These are phyloP conservation scores for Drosophila pegasa DNA, from an alignment of 2,888 invertebrate species.

Conservation along the genomic window DNA sequence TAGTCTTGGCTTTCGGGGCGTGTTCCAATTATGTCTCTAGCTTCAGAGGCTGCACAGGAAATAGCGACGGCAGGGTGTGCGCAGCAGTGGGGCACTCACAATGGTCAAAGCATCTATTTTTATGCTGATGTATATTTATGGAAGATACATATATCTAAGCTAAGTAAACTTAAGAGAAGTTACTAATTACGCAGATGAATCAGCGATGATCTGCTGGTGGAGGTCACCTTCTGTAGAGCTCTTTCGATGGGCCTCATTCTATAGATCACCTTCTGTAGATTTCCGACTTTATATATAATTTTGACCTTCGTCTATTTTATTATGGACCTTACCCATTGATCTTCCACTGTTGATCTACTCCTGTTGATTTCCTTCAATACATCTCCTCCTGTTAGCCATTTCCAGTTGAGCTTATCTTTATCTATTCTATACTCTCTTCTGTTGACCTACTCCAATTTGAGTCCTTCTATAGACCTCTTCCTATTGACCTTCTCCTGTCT, in stretches of 20 bases:
- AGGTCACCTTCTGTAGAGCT: background rate
- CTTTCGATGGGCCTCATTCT: too few species aligned
- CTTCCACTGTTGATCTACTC: background rate
- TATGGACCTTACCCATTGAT: too few species aligned
- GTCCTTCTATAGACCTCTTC: background rate
- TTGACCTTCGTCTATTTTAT: too few species aligned
- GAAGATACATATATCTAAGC: background rate
- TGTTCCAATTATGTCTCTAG: background rate
- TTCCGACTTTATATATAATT: too few species aligned
- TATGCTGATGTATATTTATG: too few species aligned
- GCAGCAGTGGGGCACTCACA: background rate
- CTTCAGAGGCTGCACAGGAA: background rate
- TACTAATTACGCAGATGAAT: background rate
- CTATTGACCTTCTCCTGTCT: background rate
- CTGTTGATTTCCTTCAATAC: background rate
- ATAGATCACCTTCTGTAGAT: background rate
- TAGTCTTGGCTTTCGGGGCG: background rate
- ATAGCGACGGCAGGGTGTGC: background rate
- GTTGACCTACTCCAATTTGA: background rate
- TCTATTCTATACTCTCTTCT: too few species aligned
- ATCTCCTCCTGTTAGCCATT: background rate
- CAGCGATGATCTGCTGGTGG: background rate
- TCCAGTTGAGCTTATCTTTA: too few species aligned
- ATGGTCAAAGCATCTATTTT: too few species aligned
- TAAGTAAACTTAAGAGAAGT: background rate